These are phyloP conservation scores for Dione vanillae DNA, from an alignment of 2,888 invertebrate species.

Conservation along the genomic window DNA sequence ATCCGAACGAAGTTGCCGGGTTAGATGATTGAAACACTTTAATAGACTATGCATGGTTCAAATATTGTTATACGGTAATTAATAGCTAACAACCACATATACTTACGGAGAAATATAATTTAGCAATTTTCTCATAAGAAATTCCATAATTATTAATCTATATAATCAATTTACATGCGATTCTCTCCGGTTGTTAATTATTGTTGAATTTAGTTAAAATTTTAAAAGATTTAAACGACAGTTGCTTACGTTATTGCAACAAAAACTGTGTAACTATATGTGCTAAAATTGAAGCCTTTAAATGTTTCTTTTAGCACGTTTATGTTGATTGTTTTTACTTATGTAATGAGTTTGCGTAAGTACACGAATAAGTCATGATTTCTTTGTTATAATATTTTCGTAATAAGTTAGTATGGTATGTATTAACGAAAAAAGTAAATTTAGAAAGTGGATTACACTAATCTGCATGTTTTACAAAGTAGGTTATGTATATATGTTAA, in stretches of 20 bases:
- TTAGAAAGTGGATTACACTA: conserved; percentile 50
- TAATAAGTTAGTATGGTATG: conserved; percentile 45
- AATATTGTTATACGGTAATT: conserved; percentile 69
- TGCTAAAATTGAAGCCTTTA: conserved; percentile 41
- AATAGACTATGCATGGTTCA: conserved; percentile 65
- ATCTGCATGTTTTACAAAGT: conserved; percentile 49
- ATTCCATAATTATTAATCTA: conserved; percentile 17
- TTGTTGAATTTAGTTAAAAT: not conserved
- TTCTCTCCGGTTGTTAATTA: conserved; percentile 14
- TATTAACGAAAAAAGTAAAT: conserved; percentile 47
- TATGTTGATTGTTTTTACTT: conserved; percentile 45
- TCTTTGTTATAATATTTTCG: conserved; percentile 40
- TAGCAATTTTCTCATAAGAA: conserved; percentile 22
- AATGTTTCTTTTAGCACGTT: conserved; percentile 45
- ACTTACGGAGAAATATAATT: conserved; percentile 35
- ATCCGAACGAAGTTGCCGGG: conserved; percentile 63
- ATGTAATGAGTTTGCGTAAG: conserved; percentile 43
- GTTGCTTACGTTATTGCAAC: conserved; percentile 15
- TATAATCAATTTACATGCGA: conserved; percentile 28
- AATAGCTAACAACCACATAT: conserved; percentile 41
- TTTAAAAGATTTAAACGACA: not conserved
- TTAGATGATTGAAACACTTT: conserved; percentile 78
- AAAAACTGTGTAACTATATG: conserved; percentile 31
- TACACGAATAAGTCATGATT: conserved; percentile 38
- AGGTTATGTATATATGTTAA: conserved; percentile 45